Evolutionary conservation across 2,113 vertebrate genomes (phyloP).

Genomic region (Caloenas nicobarica): DNA sequence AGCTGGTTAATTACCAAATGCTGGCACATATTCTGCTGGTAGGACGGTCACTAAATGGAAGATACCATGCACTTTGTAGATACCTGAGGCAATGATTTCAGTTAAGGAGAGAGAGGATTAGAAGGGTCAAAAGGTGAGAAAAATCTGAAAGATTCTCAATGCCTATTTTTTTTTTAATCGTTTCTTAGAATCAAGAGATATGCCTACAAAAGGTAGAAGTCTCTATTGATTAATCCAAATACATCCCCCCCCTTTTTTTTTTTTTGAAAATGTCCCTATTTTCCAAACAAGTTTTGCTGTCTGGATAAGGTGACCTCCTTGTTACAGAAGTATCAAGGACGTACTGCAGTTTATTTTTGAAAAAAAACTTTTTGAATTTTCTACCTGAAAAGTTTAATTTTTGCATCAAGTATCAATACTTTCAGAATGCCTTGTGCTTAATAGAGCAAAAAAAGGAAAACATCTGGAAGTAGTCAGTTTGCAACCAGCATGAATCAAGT

Average conservation of each 20-base stretch:
- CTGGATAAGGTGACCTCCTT: neutral
- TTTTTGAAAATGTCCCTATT: neutral
- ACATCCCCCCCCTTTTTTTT: neutral
- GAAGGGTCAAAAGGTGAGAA: neutral
- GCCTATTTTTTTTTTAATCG: neutral
- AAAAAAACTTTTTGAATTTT: neutral
- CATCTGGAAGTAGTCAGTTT: neutral
- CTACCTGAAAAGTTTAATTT: neutral
- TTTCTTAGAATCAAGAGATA: neutral
- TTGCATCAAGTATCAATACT: neutral
- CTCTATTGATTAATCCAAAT: neutral
- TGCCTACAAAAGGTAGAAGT: accelerated
- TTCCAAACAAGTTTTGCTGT: neutral
- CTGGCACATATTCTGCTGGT: neutral
- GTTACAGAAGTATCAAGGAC: neutral
- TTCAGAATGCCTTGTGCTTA: neutral
- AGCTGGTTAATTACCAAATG: neutral
- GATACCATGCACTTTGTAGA: accelerated
- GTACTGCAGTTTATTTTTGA: neutral
- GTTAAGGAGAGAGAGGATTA: neutral
- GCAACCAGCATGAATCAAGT: neutral
- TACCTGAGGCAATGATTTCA: neutral
- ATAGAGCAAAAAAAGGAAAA: neutral
- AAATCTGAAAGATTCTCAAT: neutral
- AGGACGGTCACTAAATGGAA: neutral